Conservation (phyloP, 1,140 invertebrate species). For the Bombus sibiricus region DNA sequence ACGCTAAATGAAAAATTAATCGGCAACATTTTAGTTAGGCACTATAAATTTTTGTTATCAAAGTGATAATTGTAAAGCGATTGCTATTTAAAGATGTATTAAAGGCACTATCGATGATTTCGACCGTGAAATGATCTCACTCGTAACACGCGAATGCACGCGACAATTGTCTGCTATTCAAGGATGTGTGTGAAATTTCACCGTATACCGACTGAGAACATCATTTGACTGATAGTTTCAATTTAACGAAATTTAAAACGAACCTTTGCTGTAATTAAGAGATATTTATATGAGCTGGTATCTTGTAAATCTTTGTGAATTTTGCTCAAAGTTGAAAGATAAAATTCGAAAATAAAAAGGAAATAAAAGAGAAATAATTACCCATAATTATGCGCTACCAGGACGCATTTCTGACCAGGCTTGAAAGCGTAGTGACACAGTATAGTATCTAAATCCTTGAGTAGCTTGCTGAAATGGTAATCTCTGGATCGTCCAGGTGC, state of each 20-base stretch:
- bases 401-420: conserved; percentile 77
- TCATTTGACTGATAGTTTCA: not conserved
- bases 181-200: not conserved
- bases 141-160: not conserved
- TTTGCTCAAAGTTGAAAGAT: no score
- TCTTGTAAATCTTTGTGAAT: no score
- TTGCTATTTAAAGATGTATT: not conserved
- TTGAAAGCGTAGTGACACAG: conserved; percentile 85
- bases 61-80: no score
- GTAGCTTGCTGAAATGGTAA: conserved; percentile 87
- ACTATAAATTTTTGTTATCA: no score
- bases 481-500: conserved; percentile 84
- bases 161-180: conserved; percentile 14
- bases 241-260: not conserved
- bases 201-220: not conserved
- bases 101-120: not conserved
- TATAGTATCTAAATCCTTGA: conserved; percentile 85
- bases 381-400: conserved; percentile 82
- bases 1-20: no score
- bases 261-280: not conserved
- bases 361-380: conserved; percentile 59
- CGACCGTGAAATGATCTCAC: conserved; percentile 15
- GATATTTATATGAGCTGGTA: no score
- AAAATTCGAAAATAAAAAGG: not conserved
- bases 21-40: no score